Conservation (phyloP, 2,888 invertebrate genomes). For the Nomada hirtipes region DNA sequence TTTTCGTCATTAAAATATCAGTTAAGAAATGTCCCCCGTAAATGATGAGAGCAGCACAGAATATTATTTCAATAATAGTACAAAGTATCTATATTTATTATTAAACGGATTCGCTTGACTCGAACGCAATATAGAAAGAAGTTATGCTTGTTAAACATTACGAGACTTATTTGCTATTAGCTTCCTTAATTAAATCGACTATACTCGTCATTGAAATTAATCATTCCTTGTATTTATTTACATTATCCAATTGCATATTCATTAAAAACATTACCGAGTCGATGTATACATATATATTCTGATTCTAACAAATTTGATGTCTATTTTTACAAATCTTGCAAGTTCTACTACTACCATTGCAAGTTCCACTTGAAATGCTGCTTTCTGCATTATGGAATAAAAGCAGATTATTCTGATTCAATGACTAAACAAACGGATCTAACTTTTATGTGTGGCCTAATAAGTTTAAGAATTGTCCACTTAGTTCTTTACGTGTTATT, state of each 20-base stretch:
- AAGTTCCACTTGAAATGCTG: conserved; percentile 30
- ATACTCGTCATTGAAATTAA: conserved; percentile 1
- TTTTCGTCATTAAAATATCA: conserved; percentile 48
- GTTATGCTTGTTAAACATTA: conserved; percentile 25
- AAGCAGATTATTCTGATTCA: conserved; percentile 24
- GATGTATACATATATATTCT: conserved; percentile 4
- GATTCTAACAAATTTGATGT: conserved; percentile 13
- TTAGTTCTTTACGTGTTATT: conserved; percentile 28
- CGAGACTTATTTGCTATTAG: conserved; percentile 35
- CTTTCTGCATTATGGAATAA: conserved; percentile 18
- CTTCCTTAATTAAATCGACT: conserved; percentile 15
- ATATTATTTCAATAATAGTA: conserved; percentile 41
- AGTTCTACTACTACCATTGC: conserved; percentile 3
- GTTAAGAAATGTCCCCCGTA: conserved; percentile 38
- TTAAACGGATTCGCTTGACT: conserved; percentile 37
- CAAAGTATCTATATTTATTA: no score
- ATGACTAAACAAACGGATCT: conserved; percentile 46
- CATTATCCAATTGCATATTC: conserved; percentile 9
- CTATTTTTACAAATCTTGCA: conserved; percentile 6
- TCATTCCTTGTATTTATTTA: conserved; percentile 31
- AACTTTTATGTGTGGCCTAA: conserved; percentile 74
- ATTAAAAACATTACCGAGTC: not conserved
- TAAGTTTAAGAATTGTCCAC: conserved; percentile 53
- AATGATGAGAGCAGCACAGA: conserved; percentile 26
- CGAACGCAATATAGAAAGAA: conserved; percentile 19